Conservation (phyloP, 1,140 invertebrate species). For the Platorchestia sp. region DNA sequence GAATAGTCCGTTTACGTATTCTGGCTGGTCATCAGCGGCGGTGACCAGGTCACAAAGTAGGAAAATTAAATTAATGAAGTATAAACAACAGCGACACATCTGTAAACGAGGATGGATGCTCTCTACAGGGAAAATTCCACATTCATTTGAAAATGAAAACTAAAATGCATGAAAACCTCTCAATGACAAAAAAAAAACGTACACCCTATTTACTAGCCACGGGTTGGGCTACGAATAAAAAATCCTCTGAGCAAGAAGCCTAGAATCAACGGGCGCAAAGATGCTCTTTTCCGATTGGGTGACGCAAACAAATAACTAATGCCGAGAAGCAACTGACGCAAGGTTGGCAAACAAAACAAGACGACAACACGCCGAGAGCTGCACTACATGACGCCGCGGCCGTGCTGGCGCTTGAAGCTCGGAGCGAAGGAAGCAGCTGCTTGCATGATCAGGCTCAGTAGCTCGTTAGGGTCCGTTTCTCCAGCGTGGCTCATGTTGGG, state of each 20-base stretch:
- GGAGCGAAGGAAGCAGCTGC: background rate
- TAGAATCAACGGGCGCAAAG: background rate
- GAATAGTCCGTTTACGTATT: no score
- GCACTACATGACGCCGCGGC: background rate
- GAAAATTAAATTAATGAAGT: background rate
- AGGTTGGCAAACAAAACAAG: background rate
- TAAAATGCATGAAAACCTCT: no score
- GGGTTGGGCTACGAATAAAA: background rate
- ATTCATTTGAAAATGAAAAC: no score
- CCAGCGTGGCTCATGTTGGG: slow-evolving; percentile 3
- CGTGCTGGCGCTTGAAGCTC: slow-evolving; percentile 26
- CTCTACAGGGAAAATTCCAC: no score
- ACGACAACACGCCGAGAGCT: background rate
- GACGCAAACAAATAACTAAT: background rate
- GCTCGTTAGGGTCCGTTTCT: slow-evolving; percentile 23
- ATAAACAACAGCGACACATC: background rate
- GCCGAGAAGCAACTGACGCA: background rate
- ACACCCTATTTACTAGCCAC: background rate
- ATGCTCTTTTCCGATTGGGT: background rate
- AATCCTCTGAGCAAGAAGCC: background rate
- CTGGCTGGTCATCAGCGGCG: no score
- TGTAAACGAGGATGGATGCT: background rate
- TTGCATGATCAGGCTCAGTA: background rate
- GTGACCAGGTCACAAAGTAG: background rate
- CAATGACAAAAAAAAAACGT: no score